Evolutionary conservation across 2,888 invertebrate species (phyloP).

Genomic region (Brenthis ino): DNA sequence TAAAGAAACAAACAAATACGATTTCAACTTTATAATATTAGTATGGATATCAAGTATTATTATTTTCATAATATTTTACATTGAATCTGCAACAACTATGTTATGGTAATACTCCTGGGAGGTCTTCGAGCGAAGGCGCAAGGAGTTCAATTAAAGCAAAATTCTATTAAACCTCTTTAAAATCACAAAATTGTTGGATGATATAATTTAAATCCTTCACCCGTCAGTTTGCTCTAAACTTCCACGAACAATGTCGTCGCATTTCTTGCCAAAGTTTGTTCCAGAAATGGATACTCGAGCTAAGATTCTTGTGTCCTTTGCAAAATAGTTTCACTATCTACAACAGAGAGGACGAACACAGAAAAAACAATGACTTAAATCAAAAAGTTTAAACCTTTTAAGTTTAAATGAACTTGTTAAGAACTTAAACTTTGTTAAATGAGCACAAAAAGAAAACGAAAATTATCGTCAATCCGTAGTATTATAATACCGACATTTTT

Average conservation of each 20-base stretch:
- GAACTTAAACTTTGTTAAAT: background rate
- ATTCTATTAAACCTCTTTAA: background rate
- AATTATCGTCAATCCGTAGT: too few species aligned
- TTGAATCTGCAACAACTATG: too few species aligned
- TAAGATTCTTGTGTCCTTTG: slow-evolving; percentile 11
- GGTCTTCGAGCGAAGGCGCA: too few species aligned
- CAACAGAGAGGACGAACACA: background rate
- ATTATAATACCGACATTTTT: too few species aligned
- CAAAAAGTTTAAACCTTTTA: background rate
- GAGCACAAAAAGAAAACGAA: too few species aligned
- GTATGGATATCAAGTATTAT: too few species aligned
- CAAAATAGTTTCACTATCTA: slow-evolving; percentile 9
- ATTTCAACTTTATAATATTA: too few species aligned
- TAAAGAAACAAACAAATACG: too few species aligned
- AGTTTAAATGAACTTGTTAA: background rate
- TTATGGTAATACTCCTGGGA: too few species aligned
- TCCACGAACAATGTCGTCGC: slow-evolving; percentile 10
- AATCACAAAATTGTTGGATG: background rate
- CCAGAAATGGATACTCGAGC: background rate
- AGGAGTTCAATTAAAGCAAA: too few species aligned
- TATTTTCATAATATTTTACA: too few species aligned
- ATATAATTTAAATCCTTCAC: slow-evolving; percentile 10
- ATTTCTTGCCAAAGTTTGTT: slow-evolving; percentile 9
- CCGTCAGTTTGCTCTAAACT: slow-evolving; percentile 15
- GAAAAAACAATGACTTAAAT: background rate